Evolutionary conservation across 2,797 vertebrate species (phyloP).

Genomic region (Spinibarbus caldwelli): DNA sequence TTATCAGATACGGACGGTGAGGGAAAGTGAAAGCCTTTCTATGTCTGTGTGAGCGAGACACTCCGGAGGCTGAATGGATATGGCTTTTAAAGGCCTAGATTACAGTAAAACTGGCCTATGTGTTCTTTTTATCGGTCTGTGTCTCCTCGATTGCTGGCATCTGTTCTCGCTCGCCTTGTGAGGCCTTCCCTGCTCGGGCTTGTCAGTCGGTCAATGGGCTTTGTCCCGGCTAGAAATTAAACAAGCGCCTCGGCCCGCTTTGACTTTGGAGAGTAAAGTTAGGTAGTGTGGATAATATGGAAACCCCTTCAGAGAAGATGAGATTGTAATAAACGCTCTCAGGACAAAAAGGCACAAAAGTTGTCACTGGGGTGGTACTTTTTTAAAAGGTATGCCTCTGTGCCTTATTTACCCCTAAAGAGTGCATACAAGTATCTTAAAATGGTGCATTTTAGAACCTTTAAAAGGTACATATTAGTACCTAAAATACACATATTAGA

Average conservation of each 20-base stretch:
- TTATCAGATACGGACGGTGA: constrained; percentile 59
- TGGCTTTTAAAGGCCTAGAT: constrained; percentile 75
- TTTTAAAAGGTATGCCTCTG: constrained; percentile 17
- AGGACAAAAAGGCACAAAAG: background rate
- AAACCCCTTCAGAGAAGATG: constrained; percentile 36
- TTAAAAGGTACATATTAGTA: no score
- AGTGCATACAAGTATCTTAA: background rate
- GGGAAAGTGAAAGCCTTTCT: constrained; percentile 66
- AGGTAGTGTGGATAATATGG: constrained; percentile 42
- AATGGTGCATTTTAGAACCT: background rate
- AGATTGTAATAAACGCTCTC: background rate
- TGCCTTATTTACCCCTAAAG: background rate
- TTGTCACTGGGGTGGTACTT: constrained; percentile 29
- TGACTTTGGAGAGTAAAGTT: background rate
- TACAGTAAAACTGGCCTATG: constrained; percentile 68
- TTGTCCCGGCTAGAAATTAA: constrained; percentile 68
- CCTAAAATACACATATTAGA: background rate
- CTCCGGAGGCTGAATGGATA: constrained; percentile 67
- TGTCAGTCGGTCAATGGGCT: constrained; percentile 74
- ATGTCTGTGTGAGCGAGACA: constrained; percentile 66
- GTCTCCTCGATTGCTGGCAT: constrained; percentile 70
- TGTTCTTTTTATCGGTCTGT: constrained; percentile 68
- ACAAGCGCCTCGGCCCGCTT: constrained; percentile 41
- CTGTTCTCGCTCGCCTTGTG: constrained; percentile 65
- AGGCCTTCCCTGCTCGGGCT: constrained; percentile 67